These are phyloP conservation scores for Polyommatus icarus DNA, from an alignment of 2,888 invertebrate species.

Conservation along the genomic window DNA sequence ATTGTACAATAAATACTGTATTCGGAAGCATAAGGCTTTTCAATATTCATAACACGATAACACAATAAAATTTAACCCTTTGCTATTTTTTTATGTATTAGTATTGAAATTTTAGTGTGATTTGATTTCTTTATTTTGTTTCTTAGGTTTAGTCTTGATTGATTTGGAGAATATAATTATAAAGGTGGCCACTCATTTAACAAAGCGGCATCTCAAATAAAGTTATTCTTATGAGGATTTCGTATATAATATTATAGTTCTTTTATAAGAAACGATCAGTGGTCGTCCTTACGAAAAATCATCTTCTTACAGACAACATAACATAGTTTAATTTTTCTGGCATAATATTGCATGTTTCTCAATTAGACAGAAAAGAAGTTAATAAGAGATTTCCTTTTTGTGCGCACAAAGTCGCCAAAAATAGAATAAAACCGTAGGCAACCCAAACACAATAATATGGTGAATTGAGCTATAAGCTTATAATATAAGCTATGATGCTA, in stretches of 20 bases:
- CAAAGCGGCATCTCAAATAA: not conserved
- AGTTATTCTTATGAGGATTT: not conserved
- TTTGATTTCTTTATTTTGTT: constrained; percentile 11
- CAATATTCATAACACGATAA: constrained; percentile 19
- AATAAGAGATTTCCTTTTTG: not conserved
- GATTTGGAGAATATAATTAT: not conserved
- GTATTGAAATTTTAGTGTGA: not conserved
- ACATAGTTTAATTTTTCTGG: no score
- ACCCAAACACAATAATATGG: not conserved
- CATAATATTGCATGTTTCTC: not conserved
- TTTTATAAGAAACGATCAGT: not conserved
- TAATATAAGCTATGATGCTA: not conserved
- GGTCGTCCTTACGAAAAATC: no score
- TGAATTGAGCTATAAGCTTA: not conserved
- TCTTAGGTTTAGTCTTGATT: not conserved
- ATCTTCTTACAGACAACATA: no score
- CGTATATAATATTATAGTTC: no score
- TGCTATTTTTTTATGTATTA: no score
- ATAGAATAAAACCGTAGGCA: not conserved
- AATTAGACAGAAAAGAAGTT: not conserved
- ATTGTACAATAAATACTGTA: constrained; percentile 26
- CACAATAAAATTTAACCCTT: constrained; percentile 18
- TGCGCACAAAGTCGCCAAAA: not conserved
- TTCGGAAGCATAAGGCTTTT: constrained; percentile 19
- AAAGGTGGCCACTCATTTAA: not conserved